Conservation (phyloP, 2,113 vertebrate genomes). For the Chaetodon trifascialis region DNA sequence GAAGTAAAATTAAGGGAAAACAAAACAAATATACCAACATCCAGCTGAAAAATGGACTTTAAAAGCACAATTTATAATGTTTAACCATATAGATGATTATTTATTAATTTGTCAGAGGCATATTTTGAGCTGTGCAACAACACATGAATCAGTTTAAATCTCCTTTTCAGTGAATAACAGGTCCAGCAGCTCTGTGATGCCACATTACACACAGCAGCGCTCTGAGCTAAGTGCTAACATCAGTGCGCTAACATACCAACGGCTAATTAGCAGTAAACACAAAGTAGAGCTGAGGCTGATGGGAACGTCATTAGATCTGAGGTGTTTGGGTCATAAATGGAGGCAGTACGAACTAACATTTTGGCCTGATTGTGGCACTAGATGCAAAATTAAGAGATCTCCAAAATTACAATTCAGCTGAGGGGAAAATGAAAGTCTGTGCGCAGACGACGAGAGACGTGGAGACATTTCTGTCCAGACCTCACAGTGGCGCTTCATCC, state of each 20-base stretch:
- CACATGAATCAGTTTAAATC: not conserved
- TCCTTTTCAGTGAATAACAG: not conserved
- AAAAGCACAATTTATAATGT: not conserved
- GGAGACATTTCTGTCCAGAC: too few species aligned
- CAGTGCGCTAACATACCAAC: not conserved
- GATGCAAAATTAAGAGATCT: too few species aligned
- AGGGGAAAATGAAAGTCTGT: not conserved
- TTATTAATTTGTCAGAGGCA: not conserved
- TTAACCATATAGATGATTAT: not conserved
- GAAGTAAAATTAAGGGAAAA: not conserved
- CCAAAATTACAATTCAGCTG: not conserved
- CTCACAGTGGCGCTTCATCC: too few species aligned
- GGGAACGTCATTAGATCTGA: not conserved
- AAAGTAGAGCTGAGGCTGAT: not conserved
- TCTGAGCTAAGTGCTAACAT: not conserved
- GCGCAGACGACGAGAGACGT: too few species aligned
- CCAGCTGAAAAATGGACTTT: too few species aligned
- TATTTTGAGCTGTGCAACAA: not conserved
- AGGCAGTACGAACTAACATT: not conserved
- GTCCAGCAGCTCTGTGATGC: not conserved
- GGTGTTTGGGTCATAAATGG: not conserved
- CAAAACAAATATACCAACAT: not conserved
- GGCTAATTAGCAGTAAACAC: not conserved
- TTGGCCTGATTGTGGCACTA: too few species aligned
- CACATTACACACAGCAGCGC: not conserved